Base-by-base conservation (phyloP, 2,888 invertebrate genomes). In the Clitarchus hookeri region DNA sequence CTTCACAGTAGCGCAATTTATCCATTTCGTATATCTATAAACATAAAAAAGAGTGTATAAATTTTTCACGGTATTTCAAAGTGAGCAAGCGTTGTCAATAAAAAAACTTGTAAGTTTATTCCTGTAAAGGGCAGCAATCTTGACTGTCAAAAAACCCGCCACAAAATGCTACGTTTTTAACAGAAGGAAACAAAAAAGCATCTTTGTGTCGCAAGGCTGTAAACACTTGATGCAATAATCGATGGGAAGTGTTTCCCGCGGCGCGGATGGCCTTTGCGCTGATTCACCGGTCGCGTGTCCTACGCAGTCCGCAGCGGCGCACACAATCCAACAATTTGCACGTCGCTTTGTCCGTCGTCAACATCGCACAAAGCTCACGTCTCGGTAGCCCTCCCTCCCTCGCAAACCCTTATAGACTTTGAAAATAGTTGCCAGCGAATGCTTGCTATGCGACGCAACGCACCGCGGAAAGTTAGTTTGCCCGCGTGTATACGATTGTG, bases 361-460 rank as follows among this genome's bases (percentile, higher is more conserved):
- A 65, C 65, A n/a, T n/a, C 65, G n/a, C 65, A 65, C 65, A 65
- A 65, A 65, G 65, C 65, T n/a, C 65, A 65, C 65, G 65, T 65
- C 65, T 6, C 65, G 23, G 65, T 2, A n/a, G 13, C 65, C 65
- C 65, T 19, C 65, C 65, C 53, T n/a, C 65, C 65, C 65, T 65
- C n/a, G 8, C 65, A 36, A 36, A 36, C 65, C 19, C 19, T 19
- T 23, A 23, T 23, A 23, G 16, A 23, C 23, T 65, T 65, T n/a
- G 65, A 65, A 65, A 65, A 65, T 65, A 65, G 13, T 65, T 19
- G 19, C 65, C 65, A 6, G 65, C 65, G n/a, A 65, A 65, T 65
- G 65, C 16, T 65, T 65, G 65, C n/a, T 65, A 65, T 65, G 65
- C 65, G 65, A 11, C 23, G 65, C 65, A 3, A 23, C 65, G 65